Base-by-base conservation (phyloP, 2,113 vertebrate genomes). In the Tenrec ecaudatus region DNA sequence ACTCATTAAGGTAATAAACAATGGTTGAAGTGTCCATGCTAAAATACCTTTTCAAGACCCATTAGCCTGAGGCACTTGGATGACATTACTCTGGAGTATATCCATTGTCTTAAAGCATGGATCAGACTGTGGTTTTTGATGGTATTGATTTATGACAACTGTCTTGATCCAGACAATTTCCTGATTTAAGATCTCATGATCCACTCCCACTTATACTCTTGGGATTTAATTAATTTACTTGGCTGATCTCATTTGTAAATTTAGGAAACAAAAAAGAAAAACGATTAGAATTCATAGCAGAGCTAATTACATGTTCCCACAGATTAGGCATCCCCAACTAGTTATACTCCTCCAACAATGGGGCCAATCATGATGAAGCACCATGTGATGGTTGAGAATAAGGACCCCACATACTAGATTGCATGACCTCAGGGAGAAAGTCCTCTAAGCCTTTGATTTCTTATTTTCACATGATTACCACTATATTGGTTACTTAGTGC, bases 201-300 rank as follows among this genome's bases (percentile, higher is more conserved):
- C 33, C 12, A 62, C 79, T 69, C 78, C 60, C 4, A 8, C 8
- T 68, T 31, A 71, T 60, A 27, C 12, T 36, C 12, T 83, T 82
- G n/a, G 9, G 40, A 29, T n/a, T 68, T 53, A 78, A 77, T 76
- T 43, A 23, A 38, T 92, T 81, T 58, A 69, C 68, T 6, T n/a
- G 27, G 5, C 66, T 38, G 69, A 62, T 88, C 3, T 95, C 64
- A 43, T 60, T 82, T 89, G 33, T 82, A 73, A 90, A 92, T 20
- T 6, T 69, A 92, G 43, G 36, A 87, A 80, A 88, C 40, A 60
- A 91, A 76, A 76, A 76, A 14, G n/a, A 58, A 60, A 20, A 88
- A 88, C 76, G 75, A 89, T 82, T 31, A 79, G 38, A 76, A 60
- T 47, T 57, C 69, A 57, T 12, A 53, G 47, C 47, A 53, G 47